These are phyloP conservation scores for Lasaia peninsularis DNA, from an alignment of 1,140 invertebrate genomes.

Conservation along the genomic window DNA sequence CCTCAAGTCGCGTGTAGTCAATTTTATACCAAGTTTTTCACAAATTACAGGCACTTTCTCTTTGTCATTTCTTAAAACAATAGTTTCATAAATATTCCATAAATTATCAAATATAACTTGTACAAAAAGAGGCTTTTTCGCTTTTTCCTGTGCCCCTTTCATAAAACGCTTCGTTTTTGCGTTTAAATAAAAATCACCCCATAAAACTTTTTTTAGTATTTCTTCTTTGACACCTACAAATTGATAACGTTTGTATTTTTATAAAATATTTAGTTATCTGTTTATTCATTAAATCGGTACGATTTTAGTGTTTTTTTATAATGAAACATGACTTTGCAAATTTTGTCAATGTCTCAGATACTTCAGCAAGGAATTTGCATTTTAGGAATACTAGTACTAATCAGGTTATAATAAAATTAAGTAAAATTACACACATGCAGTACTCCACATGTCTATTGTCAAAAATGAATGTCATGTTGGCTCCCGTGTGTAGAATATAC, in stretches of 20 bases:
- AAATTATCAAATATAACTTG: constrained; percentile 97
- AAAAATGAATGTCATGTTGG: too few relatives aligned
- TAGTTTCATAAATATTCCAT: constrained; percentile 93
- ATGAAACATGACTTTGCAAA: too few relatives aligned
- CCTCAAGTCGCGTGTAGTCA: constrained; percentile 86
- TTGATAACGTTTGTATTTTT: not conserved
- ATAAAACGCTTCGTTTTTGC: constrained; percentile 91
- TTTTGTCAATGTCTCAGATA: too few relatives aligned
- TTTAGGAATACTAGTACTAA: too few relatives aligned
- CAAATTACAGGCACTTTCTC: constrained; percentile 89
- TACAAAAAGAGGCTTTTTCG: constrained; percentile 97
- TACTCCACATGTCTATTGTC: too few relatives aligned
- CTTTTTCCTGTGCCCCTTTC: constrained; percentile 95
- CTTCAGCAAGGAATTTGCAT: too few relatives aligned
- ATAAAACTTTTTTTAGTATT: constrained; percentile 88
- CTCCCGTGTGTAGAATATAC: too few relatives aligned
- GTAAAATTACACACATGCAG: too few relatives aligned
- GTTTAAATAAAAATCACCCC: constrained; percentile 97
- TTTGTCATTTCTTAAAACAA: constrained; percentile 88
- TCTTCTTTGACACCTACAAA: constrained; percentile 76
- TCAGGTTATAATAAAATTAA: too few relatives aligned
- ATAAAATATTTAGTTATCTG: not conserved
- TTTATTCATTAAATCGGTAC: too few relatives aligned
- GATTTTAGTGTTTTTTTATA: too few relatives aligned
- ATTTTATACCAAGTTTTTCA: constrained; percentile 88